These are phyloP conservation scores for Neosalanx taihuensis DNA, from an alignment of 2,797 vertebrate species.

Conservation along the genomic window DNA sequence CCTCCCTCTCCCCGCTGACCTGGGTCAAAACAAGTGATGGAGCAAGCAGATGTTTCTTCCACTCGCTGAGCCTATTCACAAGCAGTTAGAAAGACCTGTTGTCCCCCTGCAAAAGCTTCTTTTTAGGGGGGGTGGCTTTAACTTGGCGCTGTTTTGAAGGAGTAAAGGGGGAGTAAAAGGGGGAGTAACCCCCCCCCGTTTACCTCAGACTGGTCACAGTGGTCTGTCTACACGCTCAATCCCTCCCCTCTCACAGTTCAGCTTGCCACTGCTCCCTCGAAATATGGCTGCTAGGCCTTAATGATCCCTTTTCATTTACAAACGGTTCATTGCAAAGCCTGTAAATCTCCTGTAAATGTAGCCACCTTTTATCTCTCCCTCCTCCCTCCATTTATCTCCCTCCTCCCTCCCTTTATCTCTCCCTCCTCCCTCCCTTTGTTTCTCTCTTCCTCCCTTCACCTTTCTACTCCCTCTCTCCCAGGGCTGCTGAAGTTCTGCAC, in stretches of 20 bases:
- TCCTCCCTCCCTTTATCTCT: neutral
- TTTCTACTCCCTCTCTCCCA: slow-evolving; percentile 53
- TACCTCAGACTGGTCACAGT: neutral
- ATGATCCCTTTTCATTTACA: no score
- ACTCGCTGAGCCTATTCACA: neutral
- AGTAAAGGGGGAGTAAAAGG: neutral
- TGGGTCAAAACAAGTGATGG: neutral
- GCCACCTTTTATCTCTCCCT: neutral
- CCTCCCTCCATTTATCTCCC: no score
- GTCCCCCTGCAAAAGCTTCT: neutral
- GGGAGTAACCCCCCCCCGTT: neutral
- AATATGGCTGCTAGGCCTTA: no score
- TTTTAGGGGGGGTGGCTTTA: neutral
- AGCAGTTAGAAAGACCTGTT: neutral
- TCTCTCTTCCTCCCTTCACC: neutral
- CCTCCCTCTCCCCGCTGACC: neutral
- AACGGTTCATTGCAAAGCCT: no score
- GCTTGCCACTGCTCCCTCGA: no score
- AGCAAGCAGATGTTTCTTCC: slow-evolving; percentile 1
- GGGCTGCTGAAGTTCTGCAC: slow-evolving; percentile 97
- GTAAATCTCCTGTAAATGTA: no score
- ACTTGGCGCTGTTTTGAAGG: slow-evolving; percentile 15
- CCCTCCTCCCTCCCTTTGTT: neutral
- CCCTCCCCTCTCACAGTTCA: neutral
- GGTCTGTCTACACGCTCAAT: neutral